Evolutionary conservation across 35 echinoderm and acorn worm genomes (phyloP).

Genomic region (Ptychodera flava): DNA sequence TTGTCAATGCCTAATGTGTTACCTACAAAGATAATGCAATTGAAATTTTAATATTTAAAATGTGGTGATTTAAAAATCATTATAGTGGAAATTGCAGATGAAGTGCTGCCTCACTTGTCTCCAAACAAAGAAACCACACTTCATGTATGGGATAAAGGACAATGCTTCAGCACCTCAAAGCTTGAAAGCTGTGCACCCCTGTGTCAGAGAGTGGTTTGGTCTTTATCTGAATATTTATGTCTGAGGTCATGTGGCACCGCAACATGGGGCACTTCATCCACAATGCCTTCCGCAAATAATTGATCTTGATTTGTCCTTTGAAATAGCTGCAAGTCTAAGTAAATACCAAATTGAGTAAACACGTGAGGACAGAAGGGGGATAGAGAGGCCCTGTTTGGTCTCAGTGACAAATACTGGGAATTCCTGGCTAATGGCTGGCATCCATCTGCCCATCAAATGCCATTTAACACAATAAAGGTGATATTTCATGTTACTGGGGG

Average conservation of each 20-base stretch:
- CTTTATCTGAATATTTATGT: not conserved
- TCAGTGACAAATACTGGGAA: not conserved
- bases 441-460: not conserved
- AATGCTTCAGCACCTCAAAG: too few species aligned
- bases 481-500: not conserved
- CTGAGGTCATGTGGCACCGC: not conserved
- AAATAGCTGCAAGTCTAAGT: not conserved
- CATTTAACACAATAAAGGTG: not conserved
- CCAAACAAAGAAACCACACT: too few species aligned
- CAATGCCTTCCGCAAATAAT: not conserved
- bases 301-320: not conserved
- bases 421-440: not conserved
- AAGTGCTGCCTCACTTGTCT: too few species aligned
- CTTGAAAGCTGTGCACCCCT: not conserved
- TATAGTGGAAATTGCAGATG: too few species aligned
- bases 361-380: too few species aligned
- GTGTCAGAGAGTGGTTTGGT: not conserved
- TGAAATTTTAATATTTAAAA: too few species aligned
- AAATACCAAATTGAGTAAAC: not conserved
- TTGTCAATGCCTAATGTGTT: too few species aligned
- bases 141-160: too few species aligned
- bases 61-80: too few species aligned
- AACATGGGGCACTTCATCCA: not conserved
- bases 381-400: too few species aligned
- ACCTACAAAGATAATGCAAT: too few species aligned